These are phyloP conservation scores for Nasonia longicornis DNA, from an alignment of 1,140 invertebrate species.

Conservation along the genomic window DNA sequence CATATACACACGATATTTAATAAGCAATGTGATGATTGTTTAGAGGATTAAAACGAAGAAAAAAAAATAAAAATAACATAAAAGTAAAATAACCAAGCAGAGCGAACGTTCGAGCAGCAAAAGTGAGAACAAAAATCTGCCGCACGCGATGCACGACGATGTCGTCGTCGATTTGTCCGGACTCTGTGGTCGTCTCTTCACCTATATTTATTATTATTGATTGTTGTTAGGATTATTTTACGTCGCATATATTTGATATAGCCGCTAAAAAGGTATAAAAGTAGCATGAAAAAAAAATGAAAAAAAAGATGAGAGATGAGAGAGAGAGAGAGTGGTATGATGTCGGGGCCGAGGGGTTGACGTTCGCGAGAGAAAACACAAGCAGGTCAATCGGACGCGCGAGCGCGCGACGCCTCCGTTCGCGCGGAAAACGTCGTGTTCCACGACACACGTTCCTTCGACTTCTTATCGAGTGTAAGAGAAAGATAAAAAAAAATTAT, in stretches of 20 bases:
- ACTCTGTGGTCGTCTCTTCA: conserved; percentile 41
- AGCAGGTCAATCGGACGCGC: conserved; percentile 10
- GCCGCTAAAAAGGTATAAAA: conserved; percentile 37
- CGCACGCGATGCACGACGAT: background rate
- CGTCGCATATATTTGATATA: conserved; percentile 43
- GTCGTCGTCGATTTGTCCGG: conserved; percentile 40
- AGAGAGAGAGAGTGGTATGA: background rate
- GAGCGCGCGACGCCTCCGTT: conserved; percentile 2
- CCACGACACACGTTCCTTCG: background rate
- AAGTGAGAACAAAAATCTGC: conserved; percentile 2
- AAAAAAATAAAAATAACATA: background rate
- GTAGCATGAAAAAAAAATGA: conserved; percentile 21
- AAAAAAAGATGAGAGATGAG: conserved; percentile 2
- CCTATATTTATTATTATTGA: conserved; percentile 44
- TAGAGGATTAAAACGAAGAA: background rate
- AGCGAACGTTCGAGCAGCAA: background rate
- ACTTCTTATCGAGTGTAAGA: background rate
- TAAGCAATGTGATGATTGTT: conserved; percentile 32
- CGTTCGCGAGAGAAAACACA: background rate
- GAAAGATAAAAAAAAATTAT: background rate
- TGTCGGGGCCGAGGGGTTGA: background rate
- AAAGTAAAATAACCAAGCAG: background rate
- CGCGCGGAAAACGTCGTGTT: background rate
- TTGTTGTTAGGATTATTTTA: conserved; percentile 46
- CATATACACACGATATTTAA: conserved; percentile 4